Evolutionary conservation across 2,113 vertebrate genomes (phyloP).

Genomic region (Myrmecobius fasciatus): DNA sequence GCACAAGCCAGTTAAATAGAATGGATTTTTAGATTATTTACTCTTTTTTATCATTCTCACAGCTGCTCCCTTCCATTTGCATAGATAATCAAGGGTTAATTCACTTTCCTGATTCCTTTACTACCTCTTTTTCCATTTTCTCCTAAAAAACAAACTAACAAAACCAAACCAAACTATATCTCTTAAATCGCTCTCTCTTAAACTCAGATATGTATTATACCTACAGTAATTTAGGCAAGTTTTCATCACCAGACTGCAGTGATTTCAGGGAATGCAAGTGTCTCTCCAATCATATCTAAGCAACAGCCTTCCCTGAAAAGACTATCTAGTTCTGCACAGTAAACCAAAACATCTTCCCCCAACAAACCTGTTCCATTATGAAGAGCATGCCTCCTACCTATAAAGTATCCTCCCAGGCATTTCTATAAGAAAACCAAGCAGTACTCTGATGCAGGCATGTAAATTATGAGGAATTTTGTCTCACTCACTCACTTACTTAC

Average conservation of each 20-base stretch:
- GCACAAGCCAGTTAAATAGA: slow-evolving; percentile 23
- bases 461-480: background rate
- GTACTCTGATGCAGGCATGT: background rate
- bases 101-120: slow-evolving; percentile 15
- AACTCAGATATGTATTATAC: background rate
- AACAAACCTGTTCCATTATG: background rate
- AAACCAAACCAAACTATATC: background rate
- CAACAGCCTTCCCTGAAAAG: background rate
- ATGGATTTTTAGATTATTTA: slow-evolving; percentile 6
- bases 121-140: background rate
- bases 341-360: slow-evolving; percentile 4
- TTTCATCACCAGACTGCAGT: background rate
- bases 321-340: background rate
- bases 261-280: background rate
- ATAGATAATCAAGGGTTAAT: slow-evolving; percentile 6
- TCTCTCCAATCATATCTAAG: background rate
- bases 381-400: background rate
- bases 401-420: background rate
- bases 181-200: background rate
- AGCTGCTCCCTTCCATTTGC: slow-evolving; percentile 19
- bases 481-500: too few species aligned
- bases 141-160: background rate
- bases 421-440: background rate
- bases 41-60: background rate
- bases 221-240: background rate